A percentile compares a stretch with the other conserved stretches of the same genome.
phyloP scores from a whole-genome alignment of 2,113 vertebrate species.

The Hemiprocne comata region DNA sequence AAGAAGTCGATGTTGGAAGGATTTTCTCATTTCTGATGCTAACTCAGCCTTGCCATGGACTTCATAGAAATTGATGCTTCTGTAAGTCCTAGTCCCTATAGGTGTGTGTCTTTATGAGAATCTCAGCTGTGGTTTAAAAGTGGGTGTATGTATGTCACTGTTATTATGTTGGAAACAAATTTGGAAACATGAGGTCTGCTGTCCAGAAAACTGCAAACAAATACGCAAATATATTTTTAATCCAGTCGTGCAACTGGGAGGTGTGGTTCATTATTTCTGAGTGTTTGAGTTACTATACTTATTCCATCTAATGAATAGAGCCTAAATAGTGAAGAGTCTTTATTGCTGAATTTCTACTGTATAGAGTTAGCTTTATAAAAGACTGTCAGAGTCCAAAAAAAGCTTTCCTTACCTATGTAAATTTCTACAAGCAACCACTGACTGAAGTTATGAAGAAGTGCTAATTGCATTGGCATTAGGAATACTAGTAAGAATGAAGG shows the following conservation, averaged over 20 bases:
- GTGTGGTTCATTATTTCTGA: background rate
- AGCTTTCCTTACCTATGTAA: background rate
- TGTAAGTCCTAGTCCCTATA: background rate
- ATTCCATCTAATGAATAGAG: background rate
- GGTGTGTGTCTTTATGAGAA: background rate
- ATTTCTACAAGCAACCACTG: background rate
- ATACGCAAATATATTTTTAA: background rate
- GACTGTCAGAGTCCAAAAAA: background rate
- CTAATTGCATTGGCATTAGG: background rate
- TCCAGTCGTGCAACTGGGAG: background rate
- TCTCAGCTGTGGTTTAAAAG: background rate
- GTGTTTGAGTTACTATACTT: background rate
- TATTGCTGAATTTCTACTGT: background rate
- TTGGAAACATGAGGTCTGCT: background rate
- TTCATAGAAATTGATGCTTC: background rate
- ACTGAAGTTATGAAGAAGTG: background rate
- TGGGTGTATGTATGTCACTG: fast-evolving
- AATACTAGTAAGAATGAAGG: background rate
- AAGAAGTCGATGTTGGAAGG: background rate
- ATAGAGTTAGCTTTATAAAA: background rate
- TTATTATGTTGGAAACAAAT: background rate
- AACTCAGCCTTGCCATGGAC: background rate
- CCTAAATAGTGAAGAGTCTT: background rate
- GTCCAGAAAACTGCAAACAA: background rate
- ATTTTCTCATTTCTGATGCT: background rate